Evolutionary conservation across 2,797 vertebrate genomes (phyloP).

Genomic region (Mormyrops boulengeri): DNA sequence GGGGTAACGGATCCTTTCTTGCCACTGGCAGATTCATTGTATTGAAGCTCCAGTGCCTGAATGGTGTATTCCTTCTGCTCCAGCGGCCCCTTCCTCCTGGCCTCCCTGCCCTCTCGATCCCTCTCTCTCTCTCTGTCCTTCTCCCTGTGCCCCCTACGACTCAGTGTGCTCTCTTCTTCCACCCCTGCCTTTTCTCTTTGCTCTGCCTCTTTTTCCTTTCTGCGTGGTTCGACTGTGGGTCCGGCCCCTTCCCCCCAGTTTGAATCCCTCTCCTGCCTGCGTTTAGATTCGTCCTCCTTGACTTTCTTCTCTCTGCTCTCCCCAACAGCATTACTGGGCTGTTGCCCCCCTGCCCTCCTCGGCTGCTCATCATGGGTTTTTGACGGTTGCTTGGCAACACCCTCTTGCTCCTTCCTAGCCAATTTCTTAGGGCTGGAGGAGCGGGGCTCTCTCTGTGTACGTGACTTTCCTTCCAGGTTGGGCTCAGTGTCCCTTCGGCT

Average conservation of each 20-base stretch:
- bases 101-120: slow-evolving; percentile 17
- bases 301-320: slow-evolving; percentile 48
- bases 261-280: slow-evolving; percentile 53
- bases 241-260: slow-evolving; percentile 40
- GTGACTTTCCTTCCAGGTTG: slow-evolving; percentile 35
- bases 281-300: slow-evolving; percentile 44
- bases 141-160: slow-evolving; percentile 31
- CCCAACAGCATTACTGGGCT: slow-evolving; percentile 28
- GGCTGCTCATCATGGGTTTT: slow-evolving; percentile 46
- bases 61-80: slow-evolving; percentile 58
- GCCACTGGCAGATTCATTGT: slow-evolving; percentile 51
- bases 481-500: slow-evolving; percentile 49
- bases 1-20: slow-evolving; percentile 77
- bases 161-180: slow-evolving; percentile 45
- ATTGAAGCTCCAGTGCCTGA: slow-evolving; percentile 49
- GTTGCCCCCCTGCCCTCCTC: slow-evolving; percentile 42
- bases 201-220: slow-evolving; percentile 51
- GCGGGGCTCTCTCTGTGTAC: slow-evolving; percentile 39
- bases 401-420: slow-evolving; percentile 48
- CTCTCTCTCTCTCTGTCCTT: slow-evolving; percentile 28
- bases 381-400: slow-evolving; percentile 17
- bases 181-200: slow-evolving; percentile 44
- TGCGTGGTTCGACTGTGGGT: slow-evolving; percentile 43
- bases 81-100: slow-evolving; percentile 29
- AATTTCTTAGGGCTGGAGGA: slow-evolving; percentile 69